These are phyloP conservation scores for Athene cunicularia DNA, from an alignment of 2,113 vertebrate species.

Conservation along the genomic window DNA sequence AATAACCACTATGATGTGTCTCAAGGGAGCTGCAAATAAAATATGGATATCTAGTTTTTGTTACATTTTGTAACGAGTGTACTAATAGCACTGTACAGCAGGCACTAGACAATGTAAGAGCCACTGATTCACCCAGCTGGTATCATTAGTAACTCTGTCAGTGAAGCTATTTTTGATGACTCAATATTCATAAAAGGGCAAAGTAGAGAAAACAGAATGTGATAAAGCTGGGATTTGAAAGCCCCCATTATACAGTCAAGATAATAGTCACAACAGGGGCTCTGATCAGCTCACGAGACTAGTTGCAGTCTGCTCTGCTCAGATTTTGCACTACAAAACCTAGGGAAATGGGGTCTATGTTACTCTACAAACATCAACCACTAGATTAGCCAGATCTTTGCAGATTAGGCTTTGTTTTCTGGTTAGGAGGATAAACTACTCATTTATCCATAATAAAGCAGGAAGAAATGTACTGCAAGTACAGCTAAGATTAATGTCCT, in stretches of 20 bases:
- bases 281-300: constrained; percentile 27
- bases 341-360: neutral
- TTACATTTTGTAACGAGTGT: neutral
- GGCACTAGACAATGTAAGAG: constrained; percentile 21
- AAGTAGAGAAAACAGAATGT: constrained; percentile 67
- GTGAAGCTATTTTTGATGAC: constrained; percentile 66
- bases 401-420: constrained; percentile 50
- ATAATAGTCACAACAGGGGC: constrained; percentile 52
- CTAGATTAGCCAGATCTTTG: constrained; percentile 43
- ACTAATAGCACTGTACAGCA: neutral
- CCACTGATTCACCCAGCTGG: constrained; percentile 61
- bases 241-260: constrained; percentile 47
- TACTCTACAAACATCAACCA: neutral
- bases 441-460: neutral
- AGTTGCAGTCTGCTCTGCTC: neutral
- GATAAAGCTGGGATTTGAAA: constrained; percentile 64
- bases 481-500: constrained; percentile 3
- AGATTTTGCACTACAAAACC: neutral
- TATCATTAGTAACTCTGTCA: constrained; percentile 56
- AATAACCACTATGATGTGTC: constrained; percentile 26
- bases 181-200: constrained; percentile 68
- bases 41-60: constrained; percentile 35
- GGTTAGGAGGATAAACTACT: neutral
- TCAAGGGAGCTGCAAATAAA: constrained; percentile 41
- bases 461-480: neutral